Conservation (phyloP, 1,140 invertebrate genomes). For the Aphidius ervi region DNA sequence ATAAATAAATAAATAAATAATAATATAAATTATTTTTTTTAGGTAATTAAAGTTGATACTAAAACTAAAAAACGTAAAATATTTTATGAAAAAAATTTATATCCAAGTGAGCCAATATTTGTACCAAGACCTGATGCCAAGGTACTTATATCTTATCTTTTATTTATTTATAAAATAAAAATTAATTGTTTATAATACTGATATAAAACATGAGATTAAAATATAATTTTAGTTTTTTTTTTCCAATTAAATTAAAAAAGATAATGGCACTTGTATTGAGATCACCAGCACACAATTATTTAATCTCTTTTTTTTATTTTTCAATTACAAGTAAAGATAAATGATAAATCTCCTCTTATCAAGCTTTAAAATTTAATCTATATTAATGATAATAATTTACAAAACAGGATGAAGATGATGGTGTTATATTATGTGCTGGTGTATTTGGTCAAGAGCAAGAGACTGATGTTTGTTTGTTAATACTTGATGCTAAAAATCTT, state of each 20-base stretch:
- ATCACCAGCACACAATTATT: no score
- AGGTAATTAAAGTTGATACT: conserved; percentile 80
- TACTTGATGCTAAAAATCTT: conserved; percentile 66
- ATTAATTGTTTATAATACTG: no score
- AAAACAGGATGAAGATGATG: conserved; percentile 68
- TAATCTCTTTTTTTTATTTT: no score
- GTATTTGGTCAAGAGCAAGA: conserved; percentile 61
- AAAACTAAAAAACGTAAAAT: conserved; percentile 59
- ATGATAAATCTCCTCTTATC: neutral
- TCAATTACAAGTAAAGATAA: no score
- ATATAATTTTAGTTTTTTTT: no score
- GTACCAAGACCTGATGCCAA: conserved; percentile 65
- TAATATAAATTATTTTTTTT: conserved; percentile 24
- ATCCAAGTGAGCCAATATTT: conserved; percentile 86
- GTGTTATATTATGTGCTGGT: conserved; percentile 66
- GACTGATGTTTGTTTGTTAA: conserved; percentile 62
- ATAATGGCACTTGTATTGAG: no score
- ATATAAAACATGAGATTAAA: no score
- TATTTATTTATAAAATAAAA: no score
- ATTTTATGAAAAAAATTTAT: conserved; percentile 70
- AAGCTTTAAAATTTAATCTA: conserved; percentile 3
- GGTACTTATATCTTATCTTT: conserved; percentile 48
- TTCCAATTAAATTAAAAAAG: no score
- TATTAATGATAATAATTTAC: conserved; percentile 23
- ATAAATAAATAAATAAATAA: neutral